A percentile compares a stretch with the other conserved stretches of the same genome.
These are phyloP conservation scores for Metopolophium dirhodum DNA, from an alignment of 1,140 invertebrate species.

Conservation along the genomic window DNA sequence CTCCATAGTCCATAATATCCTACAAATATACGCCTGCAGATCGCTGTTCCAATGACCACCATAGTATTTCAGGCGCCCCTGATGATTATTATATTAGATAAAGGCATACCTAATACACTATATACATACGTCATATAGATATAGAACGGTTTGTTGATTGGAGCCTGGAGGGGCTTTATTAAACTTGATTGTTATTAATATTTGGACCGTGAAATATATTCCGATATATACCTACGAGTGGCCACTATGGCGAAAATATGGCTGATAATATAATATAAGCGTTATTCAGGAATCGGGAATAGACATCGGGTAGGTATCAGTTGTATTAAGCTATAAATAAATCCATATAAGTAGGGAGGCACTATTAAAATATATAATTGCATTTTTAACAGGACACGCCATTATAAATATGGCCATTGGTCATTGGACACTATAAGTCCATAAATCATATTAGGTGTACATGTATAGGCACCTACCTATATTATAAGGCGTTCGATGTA, in stretches of 20 bases:
- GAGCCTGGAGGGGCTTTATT: too few species aligned
- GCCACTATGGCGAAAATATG: not conserved
- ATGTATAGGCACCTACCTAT: not conserved
- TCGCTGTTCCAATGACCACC: too few species aligned
- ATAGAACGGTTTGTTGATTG: too few species aligned
- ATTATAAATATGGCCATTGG: not conserved
- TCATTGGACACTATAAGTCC: not conserved
- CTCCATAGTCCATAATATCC: too few species aligned
- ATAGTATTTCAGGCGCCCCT: too few species aligned
- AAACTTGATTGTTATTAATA: not conserved
- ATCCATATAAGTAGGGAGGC: not conserved
- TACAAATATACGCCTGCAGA: too few species aligned
- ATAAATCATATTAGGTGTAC: not conserved
- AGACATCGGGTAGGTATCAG: too few species aligned
- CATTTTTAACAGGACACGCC: not conserved
- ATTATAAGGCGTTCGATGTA: not conserved
- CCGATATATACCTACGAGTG: not conserved
- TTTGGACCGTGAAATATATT: constrained; percentile 26
- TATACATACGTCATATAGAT: too few species aligned
- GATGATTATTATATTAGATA: too few species aligned
- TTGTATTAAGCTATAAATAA: too few species aligned
- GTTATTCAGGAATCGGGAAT: not conserved
- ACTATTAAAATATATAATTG: not conserved
- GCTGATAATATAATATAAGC: not conserved
- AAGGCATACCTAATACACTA: too few species aligned